These are phyloP conservation scores for Enteromius unitaeniatus DNA, from an alignment of 2,797 vertebrate species.

Conservation along the genomic window DNA sequence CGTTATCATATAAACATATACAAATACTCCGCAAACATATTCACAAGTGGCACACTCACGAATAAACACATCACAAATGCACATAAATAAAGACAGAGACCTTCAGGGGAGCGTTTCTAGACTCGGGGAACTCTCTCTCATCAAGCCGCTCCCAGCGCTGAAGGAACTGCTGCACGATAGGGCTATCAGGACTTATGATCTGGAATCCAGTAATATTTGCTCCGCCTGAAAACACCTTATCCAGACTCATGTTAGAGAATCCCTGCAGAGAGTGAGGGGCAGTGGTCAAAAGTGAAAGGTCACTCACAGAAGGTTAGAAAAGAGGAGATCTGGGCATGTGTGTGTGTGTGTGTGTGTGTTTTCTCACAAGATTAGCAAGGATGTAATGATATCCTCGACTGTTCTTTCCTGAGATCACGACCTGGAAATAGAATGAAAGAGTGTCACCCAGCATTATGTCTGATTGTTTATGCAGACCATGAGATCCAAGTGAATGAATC, in stretches of 20 bases:
- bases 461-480: neutral
- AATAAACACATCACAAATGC: conserved; percentile 32
- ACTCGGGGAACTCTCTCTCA: conserved; percentile 97
- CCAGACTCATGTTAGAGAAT: conserved; percentile 91
- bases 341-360: neutral
- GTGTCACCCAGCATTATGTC: neutral
- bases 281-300: conserved; percentile 33
- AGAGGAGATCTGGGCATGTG: conserved; percentile 8
- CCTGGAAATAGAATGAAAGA: conserved; percentile 77
- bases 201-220: conserved; percentile 97
- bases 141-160: conserved; percentile 97
- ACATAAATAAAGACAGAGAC: conserved; percentile 65
- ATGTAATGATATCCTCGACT: conserved; percentile 97
- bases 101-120: conserved; percentile 93
- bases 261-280: conserved; percentile 80
- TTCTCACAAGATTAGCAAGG: conserved; percentile 96
- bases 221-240: conserved; percentile 92
- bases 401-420: conserved; percentile 93
- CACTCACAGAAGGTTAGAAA: neutral
- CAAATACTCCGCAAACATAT: conserved; percentile 22
- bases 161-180: conserved; percentile 95
- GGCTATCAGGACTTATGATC: conserved; percentile 94
- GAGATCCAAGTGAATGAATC: neutral
- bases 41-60: conserved; percentile 34
- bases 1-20: neutral